Evolutionary conservation across 2,113 vertebrate species (phyloP).

Genomic region (Synodontis membranacea): DNA sequence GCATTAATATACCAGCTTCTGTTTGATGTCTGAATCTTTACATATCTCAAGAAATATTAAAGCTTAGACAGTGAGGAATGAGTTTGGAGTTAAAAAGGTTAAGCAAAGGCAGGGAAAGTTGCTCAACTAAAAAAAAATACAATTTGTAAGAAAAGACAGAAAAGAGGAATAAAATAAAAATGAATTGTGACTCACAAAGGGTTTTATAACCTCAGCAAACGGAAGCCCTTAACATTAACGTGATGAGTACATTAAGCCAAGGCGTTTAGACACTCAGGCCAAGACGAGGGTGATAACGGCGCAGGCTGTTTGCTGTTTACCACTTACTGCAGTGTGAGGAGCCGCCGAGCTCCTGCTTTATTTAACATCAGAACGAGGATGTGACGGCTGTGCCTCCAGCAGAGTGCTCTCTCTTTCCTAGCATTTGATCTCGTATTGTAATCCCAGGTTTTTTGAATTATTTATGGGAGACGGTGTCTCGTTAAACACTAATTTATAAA

Average conservation of each 20-base stretch:
- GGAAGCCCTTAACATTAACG: background rate
- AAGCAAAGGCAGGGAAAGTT: background rate
- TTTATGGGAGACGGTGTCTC: constrained; percentile 81
- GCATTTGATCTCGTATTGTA: constrained; percentile 83
- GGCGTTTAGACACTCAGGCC: constrained; percentile 12
- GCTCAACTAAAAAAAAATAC: background rate
- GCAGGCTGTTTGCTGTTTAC: constrained; percentile 35
- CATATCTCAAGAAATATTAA: background rate
- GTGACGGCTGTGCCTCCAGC: constrained; percentile 78
- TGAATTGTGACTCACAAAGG: background rate
- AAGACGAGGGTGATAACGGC: constrained; percentile 22
- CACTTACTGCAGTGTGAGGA: constrained; percentile 77
- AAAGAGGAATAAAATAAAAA: background rate
- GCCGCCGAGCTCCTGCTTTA: constrained; percentile 64
- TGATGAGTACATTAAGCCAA: background rate
- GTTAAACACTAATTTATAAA: constrained; percentile 86
- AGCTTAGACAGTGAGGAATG: too few relatives aligned
- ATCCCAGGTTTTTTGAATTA: constrained; percentile 84
- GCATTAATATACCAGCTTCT: background rate
- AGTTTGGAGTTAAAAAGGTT: background rate
- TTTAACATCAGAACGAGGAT: constrained; percentile 78
- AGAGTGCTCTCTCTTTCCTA: constrained; percentile 78
- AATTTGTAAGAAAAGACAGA: background rate
- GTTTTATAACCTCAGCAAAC: constrained; percentile 2
- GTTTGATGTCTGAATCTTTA: too few relatives aligned